Evolutionary conservation across 2,888 invertebrate genomes (phyloP), one percentile per base, ranked within the genome.

Genomic region (Clanis bilineata): DNA sequence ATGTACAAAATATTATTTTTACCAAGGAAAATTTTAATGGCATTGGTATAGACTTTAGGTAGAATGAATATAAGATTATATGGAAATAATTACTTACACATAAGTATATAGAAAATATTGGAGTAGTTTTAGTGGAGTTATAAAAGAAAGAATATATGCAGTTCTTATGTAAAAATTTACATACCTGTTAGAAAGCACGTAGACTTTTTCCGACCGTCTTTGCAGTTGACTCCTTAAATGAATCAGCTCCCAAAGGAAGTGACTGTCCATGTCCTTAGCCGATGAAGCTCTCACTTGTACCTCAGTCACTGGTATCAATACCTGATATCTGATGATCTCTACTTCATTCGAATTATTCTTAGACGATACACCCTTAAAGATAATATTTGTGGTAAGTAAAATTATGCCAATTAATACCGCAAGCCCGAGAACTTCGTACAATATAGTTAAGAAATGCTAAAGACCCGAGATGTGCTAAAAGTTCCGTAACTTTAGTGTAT

Each of bases 191-290:
- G 98, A 98, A 64, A 99, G 94, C 72, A 98, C 98, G 86, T 99
- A 99, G 71, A 98, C 97, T 90, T 98, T 98, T 90, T 99, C 98
- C 6, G 98, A 97, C 72, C 98, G 95, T 64, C 98, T 95, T 82
- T 98, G 98, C 71, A 97, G 93, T 89, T 98, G 98, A 84, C 97
- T 98, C 77, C 98, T 95, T 76, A 98, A 93, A 87, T 99, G 98
- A 74, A 99, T 97, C 68, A 99, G 94, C 90, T 99, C 98, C 98
- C 99, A 99, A 64, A 98, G 94, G 93, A 97, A 98, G 92, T 98
- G 98, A 64, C 97, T 98, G 82, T 98, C 98, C 95, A 97, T 96
- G 80, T 98, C 98, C 82, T 97, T 97, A 63, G 98, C 97, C 1
- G 97, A 97, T 43, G 97, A 97, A 43, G 98, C 97, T 63, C 98